Base-by-base conservation (phyloP, 1,140 invertebrate species). In the Callitettix versicolor region DNA sequence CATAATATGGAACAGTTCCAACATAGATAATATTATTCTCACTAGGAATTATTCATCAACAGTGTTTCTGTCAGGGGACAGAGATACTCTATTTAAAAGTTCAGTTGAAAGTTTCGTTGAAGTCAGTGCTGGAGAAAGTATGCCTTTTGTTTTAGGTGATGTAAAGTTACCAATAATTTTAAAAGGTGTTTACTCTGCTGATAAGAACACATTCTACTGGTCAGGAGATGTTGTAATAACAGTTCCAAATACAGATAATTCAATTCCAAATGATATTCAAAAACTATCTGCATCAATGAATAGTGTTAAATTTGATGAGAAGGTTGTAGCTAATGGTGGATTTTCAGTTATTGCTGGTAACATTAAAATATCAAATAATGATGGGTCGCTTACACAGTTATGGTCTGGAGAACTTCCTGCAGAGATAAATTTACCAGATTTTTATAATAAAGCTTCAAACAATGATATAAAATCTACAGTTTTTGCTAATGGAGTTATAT, bases 121-220 rank as follows among this genome's bases (percentile, higher is more conserved):
- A 6, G 33, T 24, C 17, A 2, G 12, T n/a, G 20, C 52, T 15
- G 15, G 12, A 0, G 26, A 42, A 12, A 22, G 21, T 53, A n/a
- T 38, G 7, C 40, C 52, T 22, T n/a, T 11, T 12, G 18, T 44
- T 26, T 15, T 33, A 41, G 52, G 42, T 18, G 14, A 17, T 42
- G 40, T 43, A 17, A 53, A 53, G 24, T 24, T 53, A 22, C 52
- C 52, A 22, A 24, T 53, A 4, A 53, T 53, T 15, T 33, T 53
- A 20, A 21, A 18, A 20, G 34, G 34, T n/a, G 18, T 22, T 9
- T 49, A 49, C 30, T 26, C 46, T 2, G 14, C 46, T 11, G 46
- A 49, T 49, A 49, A 49, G 30, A 49, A 12, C 2, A 20, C 12
- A 17, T 49, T 49, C 30, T 9, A 11, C 18, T 49, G 46, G 46